Base-by-base conservation (phyloP, 2,113 vertebrate species). In the Monopterus albus region DNA sequence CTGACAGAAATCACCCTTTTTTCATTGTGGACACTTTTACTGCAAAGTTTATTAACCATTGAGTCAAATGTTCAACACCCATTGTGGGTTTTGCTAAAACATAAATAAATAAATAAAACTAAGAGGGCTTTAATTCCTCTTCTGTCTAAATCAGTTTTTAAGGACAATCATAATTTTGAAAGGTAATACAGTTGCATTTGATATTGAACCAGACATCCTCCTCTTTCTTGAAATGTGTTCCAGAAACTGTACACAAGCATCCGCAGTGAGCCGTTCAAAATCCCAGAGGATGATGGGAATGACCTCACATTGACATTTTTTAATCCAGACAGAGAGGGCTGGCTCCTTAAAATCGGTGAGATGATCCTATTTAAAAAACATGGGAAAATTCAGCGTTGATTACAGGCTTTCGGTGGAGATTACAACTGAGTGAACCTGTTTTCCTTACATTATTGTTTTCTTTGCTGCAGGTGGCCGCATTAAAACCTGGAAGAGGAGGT, bases 261-360 rank as follows among this genome's bases (percentile, higher is more conserved):
- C 83, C 96, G 94, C 77, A 98, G 93, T 0, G 97, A 99, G 81
- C 96, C 97, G 0, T 98, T 99, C 81, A 96, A 96, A 83, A 97
- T 98, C 81, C 97, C 97, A 0, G 95, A 96, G 83, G 97, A 99
- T 0, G 96, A 98, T 0, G 96, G 96, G 15, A 95, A 97, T 0
- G 96, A 99, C 84, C 94, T 98, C 79, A 98, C 96, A 0, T 93
- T 96, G 74, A 98, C 96, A 2, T 99, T 99, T 87, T 98, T 98
- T 84, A 98, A 98, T 60, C 96, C 97, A 0, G 96, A 95, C 78
- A 91, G 90, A 0, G 97, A 99, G 72, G 97, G 97, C 33, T 99
- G 97, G 97, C 95, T 99, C 9, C 94, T 97, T 2, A 99, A 99
- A 81, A 93, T 95, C 78, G 97, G 97, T 98, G 81, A 94, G 91